Evolutionary conservation across 2,888 invertebrate genomes (phyloP).

Genomic region (Lumbricus terrestris): DNA sequence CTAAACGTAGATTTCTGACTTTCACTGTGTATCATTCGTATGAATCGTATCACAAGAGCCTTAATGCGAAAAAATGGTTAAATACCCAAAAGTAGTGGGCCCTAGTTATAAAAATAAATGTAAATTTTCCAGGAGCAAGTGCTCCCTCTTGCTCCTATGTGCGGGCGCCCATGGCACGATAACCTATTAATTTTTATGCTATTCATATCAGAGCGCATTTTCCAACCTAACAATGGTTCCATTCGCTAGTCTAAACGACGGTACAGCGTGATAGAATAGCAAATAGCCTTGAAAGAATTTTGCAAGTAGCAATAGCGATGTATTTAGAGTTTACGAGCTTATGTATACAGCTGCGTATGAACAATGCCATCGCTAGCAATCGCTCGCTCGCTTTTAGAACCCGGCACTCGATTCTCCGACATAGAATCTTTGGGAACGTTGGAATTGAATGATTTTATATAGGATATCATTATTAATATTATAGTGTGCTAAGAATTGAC

Average conservation of each 20-base stretch:
- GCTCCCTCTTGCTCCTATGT: too few relatives aligned
- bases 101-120: too few relatives aligned
- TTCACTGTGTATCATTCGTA: too few relatives aligned
- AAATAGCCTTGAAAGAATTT: too few relatives aligned
- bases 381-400: background rate
- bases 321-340: background rate
- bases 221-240: background rate
- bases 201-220: background rate
- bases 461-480: background rate
- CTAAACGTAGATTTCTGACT: too few relatives aligned
- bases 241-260: background rate
- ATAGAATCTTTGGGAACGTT: background rate
- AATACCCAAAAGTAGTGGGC: too few relatives aligned
- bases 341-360: background rate
- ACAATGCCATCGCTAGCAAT: background rate
- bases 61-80: too few relatives aligned
- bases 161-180: too few relatives aligned
- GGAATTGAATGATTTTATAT: background rate
- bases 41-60: too few relatives aligned
- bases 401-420: background rate
- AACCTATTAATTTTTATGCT: too few relatives aligned
- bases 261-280: background rate
- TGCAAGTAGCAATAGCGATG: background rate
- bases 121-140: too few relatives aligned
- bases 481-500: too few relatives aligned